Base-by-base conservation (phyloP, 1,140 invertebrate genomes). In the Antheraea pernyi region DNA sequence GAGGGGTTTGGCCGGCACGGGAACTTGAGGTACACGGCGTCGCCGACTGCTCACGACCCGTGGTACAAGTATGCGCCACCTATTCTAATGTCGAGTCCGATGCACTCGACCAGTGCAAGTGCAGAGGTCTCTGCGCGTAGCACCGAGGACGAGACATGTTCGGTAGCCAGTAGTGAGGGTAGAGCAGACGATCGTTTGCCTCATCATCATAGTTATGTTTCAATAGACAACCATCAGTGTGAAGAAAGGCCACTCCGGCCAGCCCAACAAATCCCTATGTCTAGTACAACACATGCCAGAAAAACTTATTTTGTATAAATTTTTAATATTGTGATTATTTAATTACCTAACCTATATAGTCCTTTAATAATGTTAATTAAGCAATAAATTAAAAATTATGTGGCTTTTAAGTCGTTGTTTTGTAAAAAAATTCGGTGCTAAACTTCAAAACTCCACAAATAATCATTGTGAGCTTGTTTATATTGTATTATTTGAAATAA, bases 241-340 rank as follows among this genome's bases (percentile, higher is more conserved):
- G 92, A 93, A 74, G 90, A 92, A 74, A 76, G 89, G 13, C 92
- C 92, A 6, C 77, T 93, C 53, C 84, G 92, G 79, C 89, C 91
- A 19, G 76, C 83, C 16, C 90, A 91, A 74, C 91, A 90, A 75
- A 91, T 92, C 67, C 91, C 88, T 71, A 89, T 91, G 88, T 88
- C 86, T 58, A 89, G 85, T 71, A 85, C 89, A 42, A 81, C 88
- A 53, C 88, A 89, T 70, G 80, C 80, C 68, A 88, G 92, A 82
- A 93, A 92, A 79, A 93, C 92, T 83, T 93, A 93, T 78, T 93
- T 93, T 85, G 92, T 93, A 74, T 93, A 89, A 86, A 76, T 75
- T 70, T 79, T 71, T 73, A 78, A 73, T 48, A 53, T 53, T 53
- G 46, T 53, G 46, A 53, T 53, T 53, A 53, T 53, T 53, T 0